A percentile compares a stretch with the other conserved stretches of the same genome.
Evolutionary conservation across 1,140 invertebrate species (phyloP).

Genomic region (Elymnias hypermnestra): DNA sequence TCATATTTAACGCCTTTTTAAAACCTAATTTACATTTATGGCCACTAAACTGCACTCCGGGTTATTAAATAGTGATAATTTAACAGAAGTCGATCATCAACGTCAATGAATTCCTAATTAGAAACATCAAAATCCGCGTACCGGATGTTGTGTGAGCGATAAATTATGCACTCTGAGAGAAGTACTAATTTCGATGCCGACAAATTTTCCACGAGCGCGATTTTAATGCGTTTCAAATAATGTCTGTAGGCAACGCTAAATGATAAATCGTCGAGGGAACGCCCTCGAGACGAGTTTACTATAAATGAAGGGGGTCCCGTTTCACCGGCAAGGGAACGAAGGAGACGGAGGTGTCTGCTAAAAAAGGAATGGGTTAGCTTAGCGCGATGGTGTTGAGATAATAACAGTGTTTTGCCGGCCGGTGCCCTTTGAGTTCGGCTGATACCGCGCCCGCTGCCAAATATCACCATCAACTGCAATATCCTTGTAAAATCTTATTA

Average conservation of each 20-base stretch:
- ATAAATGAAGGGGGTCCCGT: constrained; percentile 51
- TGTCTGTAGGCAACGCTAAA: constrained; percentile 73
- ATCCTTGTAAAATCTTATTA: constrained; percentile 28
- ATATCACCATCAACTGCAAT: constrained; percentile 51
- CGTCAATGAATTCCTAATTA: constrained; percentile 64
- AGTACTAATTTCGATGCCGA: constrained; percentile 73
- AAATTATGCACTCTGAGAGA: constrained; percentile 63
- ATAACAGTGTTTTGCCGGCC: constrained; percentile 56
- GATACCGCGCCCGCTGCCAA: constrained; percentile 40
- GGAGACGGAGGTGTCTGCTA: constrained; percentile 56
- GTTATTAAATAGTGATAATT: constrained; percentile 1
- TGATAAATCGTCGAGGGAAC: constrained; percentile 71
- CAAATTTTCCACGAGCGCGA: constrained; percentile 70
- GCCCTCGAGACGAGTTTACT: constrained; percentile 58
- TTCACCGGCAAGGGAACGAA: constrained; percentile 38
- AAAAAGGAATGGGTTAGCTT: constrained; percentile 66
- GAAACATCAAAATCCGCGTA: constrained; percentile 41
- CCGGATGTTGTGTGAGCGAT: constrained; percentile 61
- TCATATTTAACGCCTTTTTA: not conserved
- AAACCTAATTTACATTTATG: not conserved
- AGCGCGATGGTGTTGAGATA: constrained; percentile 70
- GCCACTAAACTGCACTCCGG: not conserved
- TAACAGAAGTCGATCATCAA: constrained; percentile 33
- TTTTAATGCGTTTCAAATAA: constrained; percentile 75
- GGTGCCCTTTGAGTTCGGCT: constrained; percentile 40